These are phyloP conservation scores for Ophion slaviceki DNA, from an alignment of 2,888 invertebrate genomes.

Conservation along the genomic window DNA sequence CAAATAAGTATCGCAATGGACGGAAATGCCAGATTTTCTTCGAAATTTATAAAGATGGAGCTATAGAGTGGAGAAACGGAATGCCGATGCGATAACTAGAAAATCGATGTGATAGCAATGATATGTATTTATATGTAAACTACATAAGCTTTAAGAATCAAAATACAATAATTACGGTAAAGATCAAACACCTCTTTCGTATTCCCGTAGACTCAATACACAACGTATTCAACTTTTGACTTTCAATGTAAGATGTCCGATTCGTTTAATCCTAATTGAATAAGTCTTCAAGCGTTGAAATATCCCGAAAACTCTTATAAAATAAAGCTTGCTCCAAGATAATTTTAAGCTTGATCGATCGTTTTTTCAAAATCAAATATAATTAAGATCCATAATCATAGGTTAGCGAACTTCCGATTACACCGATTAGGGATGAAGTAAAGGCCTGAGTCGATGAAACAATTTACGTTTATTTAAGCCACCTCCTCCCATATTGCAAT, in stretches of 20 bases:
- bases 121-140: too few relatives aligned
- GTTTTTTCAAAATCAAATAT: neutral
- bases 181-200: too few relatives aligned
- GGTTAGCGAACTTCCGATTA: neutral
- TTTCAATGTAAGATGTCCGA: neutral
- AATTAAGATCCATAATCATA: neutral
- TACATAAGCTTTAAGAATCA: too few relatives aligned
- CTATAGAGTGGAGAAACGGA: too few relatives aligned
- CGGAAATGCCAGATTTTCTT: too few relatives aligned
- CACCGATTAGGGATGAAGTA: constrained; percentile 28
- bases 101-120: too few relatives aligned
- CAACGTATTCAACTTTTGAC: too few relatives aligned
- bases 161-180: too few relatives aligned
- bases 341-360: neutral
- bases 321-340: neutral
- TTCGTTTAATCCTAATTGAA: neutral
- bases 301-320: neutral
- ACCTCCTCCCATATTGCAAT: constrained; percentile 22
- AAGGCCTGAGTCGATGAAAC: constrained; percentile 22
- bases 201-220: too few relatives aligned
- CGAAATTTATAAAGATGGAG: too few relatives aligned
- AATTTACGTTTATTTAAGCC: neutral
- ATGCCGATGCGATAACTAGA: too few relatives aligned
- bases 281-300: neutral
- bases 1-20: too few relatives aligned